Percentiles rank a stretch among this genome's conserved stretches.
Conservation (phyloP, 1,140 invertebrate genomes). For the Zaprionus africanus region DNA sequence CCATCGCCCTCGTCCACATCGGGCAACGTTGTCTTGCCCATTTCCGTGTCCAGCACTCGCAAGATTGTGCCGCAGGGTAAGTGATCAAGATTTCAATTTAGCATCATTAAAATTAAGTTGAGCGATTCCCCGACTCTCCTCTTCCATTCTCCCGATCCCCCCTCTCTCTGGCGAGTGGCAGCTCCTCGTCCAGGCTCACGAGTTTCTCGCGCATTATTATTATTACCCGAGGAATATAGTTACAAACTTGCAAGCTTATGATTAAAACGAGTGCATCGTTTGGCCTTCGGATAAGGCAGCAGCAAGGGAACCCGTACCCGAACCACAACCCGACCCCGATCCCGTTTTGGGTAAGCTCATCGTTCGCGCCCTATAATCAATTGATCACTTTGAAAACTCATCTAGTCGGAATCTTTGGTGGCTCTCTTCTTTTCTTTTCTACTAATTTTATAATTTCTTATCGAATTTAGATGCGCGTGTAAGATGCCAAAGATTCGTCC, state of each 20-base stretch:
- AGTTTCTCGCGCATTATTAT: conserved; percentile 8
- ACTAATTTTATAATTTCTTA: not conserved
- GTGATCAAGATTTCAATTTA: conserved; percentile 38
- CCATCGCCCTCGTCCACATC: conserved; percentile 83
- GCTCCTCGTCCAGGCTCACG: not conserved
- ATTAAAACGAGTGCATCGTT: conserved; percentile 8
- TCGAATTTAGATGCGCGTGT: not conserved
- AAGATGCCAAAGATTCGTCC: not conserved
- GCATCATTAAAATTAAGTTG: conserved; percentile 16
- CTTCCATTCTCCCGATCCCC: not conserved
- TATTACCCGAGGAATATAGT: conserved; percentile 6
- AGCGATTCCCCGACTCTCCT: not conserved
- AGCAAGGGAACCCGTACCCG: not conserved
- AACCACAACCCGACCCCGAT: not conserved
- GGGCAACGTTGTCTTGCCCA: conserved; percentile 71
- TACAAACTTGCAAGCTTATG: conserved; percentile 11
- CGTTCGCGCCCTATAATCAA: not conserved
- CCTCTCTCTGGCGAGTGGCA: not conserved
- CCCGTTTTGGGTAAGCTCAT: not conserved
- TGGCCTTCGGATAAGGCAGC: not conserved
- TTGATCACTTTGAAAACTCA: conserved; percentile 6
- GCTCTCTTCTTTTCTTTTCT: not conserved
- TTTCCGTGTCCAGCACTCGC: conserved; percentile 79
- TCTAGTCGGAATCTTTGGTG: conserved; percentile 1
- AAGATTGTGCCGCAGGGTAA: conserved; percentile 82